Conservation (phyloP, 2,113 vertebrate species). For the Pedionomus torquatus region DNA sequence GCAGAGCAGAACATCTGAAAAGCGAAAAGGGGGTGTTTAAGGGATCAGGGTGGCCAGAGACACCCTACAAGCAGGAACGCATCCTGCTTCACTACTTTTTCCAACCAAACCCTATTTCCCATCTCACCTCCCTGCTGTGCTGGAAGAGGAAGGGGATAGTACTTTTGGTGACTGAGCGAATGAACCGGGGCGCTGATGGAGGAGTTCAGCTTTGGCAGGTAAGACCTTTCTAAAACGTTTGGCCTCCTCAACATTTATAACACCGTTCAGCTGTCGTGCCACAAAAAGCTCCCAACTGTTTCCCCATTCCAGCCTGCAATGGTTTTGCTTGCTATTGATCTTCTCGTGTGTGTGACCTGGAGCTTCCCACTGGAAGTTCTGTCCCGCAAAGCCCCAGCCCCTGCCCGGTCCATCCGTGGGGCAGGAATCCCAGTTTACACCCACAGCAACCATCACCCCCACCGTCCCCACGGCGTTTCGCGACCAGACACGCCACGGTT, state of each 20-base stretch:
- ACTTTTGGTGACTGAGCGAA: neutral
- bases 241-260: neutral
- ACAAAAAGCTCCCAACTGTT: neutral
- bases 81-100: neutral
- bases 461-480: neutral
- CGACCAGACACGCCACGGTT: neutral
- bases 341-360: neutral
- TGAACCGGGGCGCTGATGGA: neutral
- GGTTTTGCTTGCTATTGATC: neutral
- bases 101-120: neutral
- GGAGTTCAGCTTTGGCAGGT: neutral
- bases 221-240: neutral
- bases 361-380: neutral
- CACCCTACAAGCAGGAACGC: rapidly evolving
- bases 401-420: neutral
- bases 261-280: neutral
- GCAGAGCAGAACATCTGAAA: neutral
- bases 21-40: neutral
- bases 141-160: neutral
- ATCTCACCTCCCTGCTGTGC: neutral
- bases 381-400: neutral
- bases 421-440: neutral
- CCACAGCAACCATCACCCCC: neutral
- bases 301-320: neutral
- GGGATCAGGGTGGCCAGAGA: neutral